Evolutionary conservation across 2,797 vertebrate species (phyloP), one percentile per base, ranked within the genome.

Genomic region (Tapirus indicus): DNA sequence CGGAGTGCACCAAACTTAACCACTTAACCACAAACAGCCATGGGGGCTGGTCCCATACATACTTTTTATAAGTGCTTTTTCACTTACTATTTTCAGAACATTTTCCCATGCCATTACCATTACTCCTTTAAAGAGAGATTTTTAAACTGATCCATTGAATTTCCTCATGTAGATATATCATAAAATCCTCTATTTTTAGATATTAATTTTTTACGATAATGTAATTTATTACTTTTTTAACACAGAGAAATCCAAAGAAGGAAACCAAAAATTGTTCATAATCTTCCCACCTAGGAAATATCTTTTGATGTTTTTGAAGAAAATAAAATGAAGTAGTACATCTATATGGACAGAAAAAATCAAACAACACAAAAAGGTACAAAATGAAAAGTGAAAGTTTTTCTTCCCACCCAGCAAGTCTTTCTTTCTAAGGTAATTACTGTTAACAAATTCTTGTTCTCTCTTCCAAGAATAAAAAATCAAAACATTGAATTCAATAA

Each of bases 401-500:
- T 91, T 82, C 88, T 82, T 91, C 21, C 35, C 29, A 83, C 32
- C 69, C 13, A 23, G 25, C 49, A 62, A 75, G 60, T 38, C 49
- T 87, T 68, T 91, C 23, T 93, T 64, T 95, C n/a, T 74, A 75
- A 84, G 25, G 14, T 88, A 77, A 92, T 69, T 82, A 92, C 54
- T 88, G 9, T 66, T 66, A 88, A 58, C 32, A 92, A 58, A 66
- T 84, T 71, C n/a, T 84, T 78, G 23, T 27, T 47, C 60, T 66
- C 94, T 83, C 52, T 69, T 91, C 87, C 18, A 60, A 80, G 5
- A 18, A n/a, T 27, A 58, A 68, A 6, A 35, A 49, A 47, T 47
- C 10, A 47, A 47, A 47, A 79, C 11, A 44, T 23, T 56, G 35
- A 56, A 68, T 79, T 90, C 27, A 79, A 79, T 90, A 29, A 75